Evolutionary conservation across 2,888 invertebrate species (phyloP).

Genomic region (Heliothis peltigera): DNA sequence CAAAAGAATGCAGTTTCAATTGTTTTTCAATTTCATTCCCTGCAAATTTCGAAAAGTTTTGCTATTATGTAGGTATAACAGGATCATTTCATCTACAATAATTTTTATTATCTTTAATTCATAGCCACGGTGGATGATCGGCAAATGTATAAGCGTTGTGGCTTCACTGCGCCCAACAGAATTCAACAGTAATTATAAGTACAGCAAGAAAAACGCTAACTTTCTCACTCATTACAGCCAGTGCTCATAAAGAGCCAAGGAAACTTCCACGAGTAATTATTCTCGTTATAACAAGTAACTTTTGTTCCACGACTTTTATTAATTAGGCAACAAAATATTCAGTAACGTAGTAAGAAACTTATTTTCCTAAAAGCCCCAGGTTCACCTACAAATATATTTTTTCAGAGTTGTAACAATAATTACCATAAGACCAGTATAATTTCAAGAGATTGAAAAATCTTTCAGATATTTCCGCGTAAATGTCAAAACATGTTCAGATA

Average conservation of each 20-base stretch:
- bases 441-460: too few species aligned
- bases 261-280: neutral
- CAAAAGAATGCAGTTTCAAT: too few species aligned
- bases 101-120: too few species aligned
- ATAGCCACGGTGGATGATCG: neutral
- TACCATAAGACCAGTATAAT: too few species aligned
- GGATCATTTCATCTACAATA: too few species aligned
- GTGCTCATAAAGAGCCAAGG: neutral
- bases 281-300: conserved; percentile 1
- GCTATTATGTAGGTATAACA: too few species aligned
- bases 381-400: too few species aligned
- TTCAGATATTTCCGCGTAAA: too few species aligned
- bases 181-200: neutral
- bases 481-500: too few species aligned
- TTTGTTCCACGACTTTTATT: neutral
- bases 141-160: neutral
- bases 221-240: neutral
- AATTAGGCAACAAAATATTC: neutral
- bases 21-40: too few species aligned
- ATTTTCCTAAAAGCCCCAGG: neutral
- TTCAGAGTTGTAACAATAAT: too few species aligned
- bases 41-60: too few species aligned
- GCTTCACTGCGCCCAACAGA: neutral
- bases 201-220: neutral
- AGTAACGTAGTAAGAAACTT: neutral